Percentiles rank a stretch among this genome's conserved stretches.
These are phyloP conservation scores for Cryptocheilus praepositus DNA, from an alignment of 2,888 invertebrate genomes.

Conservation along the genomic window DNA sequence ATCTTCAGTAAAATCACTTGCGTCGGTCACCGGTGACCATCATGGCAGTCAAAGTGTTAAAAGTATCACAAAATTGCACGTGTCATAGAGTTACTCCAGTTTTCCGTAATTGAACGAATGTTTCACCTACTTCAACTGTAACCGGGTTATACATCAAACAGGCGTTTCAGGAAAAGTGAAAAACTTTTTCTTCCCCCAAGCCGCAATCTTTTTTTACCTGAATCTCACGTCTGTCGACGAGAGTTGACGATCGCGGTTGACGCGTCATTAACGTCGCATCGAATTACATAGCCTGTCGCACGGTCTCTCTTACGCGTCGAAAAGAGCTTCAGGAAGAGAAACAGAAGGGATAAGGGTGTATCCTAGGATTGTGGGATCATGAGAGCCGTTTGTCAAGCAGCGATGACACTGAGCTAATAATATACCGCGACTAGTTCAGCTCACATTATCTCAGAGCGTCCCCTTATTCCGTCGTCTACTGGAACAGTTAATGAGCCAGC, in stretches of 20 bases:
- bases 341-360: slow-evolving; percentile 7
- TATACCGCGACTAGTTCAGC: slow-evolving; percentile 9
- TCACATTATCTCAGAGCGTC: slow-evolving; percentile 13
- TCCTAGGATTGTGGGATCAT: slow-evolving; percentile 18
- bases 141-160: no score
- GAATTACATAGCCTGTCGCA: slow-evolving; percentile 21
- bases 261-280: slow-evolving; percentile 26
- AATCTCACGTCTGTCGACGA: slow-evolving; percentile 19
- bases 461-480: not conserved
- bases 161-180: no score
- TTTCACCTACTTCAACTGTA: no score
- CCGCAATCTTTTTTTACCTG: no score
- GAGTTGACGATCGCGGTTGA: slow-evolving; percentile 22
- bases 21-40: no score
- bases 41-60: no score
- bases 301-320: not conserved
- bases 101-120: no score
- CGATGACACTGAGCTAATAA: slow-evolving; percentile 21
- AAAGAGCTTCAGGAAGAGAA: slow-evolving; percentile 7
- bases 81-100: no score
- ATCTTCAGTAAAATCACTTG: no score
- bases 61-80: no score
- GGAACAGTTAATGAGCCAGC: slow-evolving; percentile 12
- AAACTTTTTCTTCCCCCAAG: no score
- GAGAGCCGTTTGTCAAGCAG: slow-evolving; percentile 21